A percentile compares a stretch with the other conserved stretches of the same genome.
Conservation (phyloP, 53 echinoderm and acorn worm genomes). For the Hippasteria phrygiana region DNA sequence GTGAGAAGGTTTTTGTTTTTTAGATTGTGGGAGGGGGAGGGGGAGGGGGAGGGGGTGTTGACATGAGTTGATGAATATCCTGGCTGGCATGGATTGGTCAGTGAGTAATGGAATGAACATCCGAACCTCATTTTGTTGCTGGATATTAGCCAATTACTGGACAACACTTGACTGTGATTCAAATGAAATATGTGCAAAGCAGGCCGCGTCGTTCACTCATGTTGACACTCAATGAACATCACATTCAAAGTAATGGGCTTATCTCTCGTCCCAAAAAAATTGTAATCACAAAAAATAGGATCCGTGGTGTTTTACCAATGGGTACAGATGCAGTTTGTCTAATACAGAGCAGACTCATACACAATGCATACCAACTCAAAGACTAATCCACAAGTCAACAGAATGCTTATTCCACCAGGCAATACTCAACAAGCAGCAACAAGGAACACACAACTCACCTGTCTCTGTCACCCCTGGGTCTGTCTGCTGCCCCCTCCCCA, state of each 20-base stretch:
- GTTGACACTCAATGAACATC: too few species aligned
- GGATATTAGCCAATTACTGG: too few species aligned
- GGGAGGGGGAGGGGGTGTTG: too few species aligned
- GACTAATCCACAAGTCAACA: not conserved
- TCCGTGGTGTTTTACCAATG: not conserved
- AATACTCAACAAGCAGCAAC: constrained; percentile 23
- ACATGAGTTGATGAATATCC: too few species aligned
- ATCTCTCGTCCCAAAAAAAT: too few species aligned
- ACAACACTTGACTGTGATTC: too few species aligned
- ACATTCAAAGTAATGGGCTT: too few species aligned
- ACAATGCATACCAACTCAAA: constrained; percentile 17
- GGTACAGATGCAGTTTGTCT: constrained; percentile 19
- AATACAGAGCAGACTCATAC: not conserved
- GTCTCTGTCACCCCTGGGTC: constrained; percentile 61
- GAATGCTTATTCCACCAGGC: constrained; percentile 13
- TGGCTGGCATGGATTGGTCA: too few species aligned
- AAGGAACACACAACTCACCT: not conserved
- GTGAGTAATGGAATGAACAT: too few species aligned
- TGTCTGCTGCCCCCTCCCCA: constrained; percentile 63
- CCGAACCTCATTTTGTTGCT: too few species aligned
- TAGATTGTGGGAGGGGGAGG: not conserved
- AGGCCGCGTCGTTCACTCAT: too few species aligned
- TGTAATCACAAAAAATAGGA: not conserved
- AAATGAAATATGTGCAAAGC: too few species aligned
- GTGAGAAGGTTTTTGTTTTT: not conserved